Evolutionary conservation across 1,140 invertebrate genomes (phyloP).

Genomic region (Drosophila novamexicana): DNA sequence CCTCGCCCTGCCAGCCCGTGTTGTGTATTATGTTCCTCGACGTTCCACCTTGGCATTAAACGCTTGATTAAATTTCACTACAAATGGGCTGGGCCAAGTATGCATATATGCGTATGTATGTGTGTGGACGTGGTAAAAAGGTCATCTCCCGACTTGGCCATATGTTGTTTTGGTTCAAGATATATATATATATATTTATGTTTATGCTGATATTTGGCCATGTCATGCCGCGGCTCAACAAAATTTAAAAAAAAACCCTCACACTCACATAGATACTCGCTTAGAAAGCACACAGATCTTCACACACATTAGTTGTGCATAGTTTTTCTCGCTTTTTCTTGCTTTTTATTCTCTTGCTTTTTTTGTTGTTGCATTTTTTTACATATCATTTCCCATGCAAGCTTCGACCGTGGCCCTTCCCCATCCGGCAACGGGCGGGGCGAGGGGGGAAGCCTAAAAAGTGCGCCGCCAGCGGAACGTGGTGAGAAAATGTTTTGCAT

Average conservation of each 20-base stretch:
- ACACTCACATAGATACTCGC: slow-evolving; percentile 16
- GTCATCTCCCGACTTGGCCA: slow-evolving; percentile 57
- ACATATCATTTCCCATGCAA: slow-evolving; percentile 79
- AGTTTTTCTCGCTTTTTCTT: slow-evolving; percentile 1
- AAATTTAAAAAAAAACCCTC: not conserved
- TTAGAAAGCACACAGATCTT: slow-evolving; percentile 64
- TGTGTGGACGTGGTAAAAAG: slow-evolving; percentile 66
- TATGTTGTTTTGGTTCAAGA: slow-evolving; percentile 51
- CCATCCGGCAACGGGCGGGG: slow-evolving; percentile 19
- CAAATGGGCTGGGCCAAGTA: slow-evolving; percentile 65
- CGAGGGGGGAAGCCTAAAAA: slow-evolving; percentile 70
- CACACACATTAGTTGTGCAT: slow-evolving; percentile 24
- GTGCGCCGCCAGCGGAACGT: slow-evolving; percentile 70
- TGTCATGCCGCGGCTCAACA: slow-evolving; percentile 43
- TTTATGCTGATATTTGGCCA: slow-evolving; percentile 49
- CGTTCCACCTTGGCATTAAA: slow-evolving; percentile 83
- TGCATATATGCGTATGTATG: slow-evolving; percentile 39
- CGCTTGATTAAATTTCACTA: slow-evolving; percentile 84
- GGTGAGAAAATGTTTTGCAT: slow-evolving; percentile 83
- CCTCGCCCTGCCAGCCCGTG: slow-evolving; percentile 42
- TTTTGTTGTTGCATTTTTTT: slow-evolving; percentile 39
- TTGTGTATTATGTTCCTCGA: slow-evolving; percentile 68
- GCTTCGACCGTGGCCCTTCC: slow-evolving; percentile 17
- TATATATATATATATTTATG: slow-evolving; percentile 38
- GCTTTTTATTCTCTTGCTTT: not conserved